Evolutionary conservation across 1,140 invertebrate genomes (phyloP), one percentile per base, ranked within the genome.

Genomic region (Forficula auricularia): DNA sequence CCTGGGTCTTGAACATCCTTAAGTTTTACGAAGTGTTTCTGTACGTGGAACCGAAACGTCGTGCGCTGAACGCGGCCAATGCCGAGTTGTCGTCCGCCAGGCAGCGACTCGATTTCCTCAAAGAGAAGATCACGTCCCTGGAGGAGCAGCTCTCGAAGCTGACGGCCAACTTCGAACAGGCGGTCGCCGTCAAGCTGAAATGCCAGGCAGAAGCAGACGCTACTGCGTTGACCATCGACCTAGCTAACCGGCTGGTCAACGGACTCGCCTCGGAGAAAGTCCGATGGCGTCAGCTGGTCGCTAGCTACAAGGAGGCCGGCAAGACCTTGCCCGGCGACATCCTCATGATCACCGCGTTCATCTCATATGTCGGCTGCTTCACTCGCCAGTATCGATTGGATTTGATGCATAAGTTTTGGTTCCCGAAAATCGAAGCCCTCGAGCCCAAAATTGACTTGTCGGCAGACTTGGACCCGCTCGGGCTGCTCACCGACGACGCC

Each of bases 351-450:
- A 82, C 88, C 3, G 86, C 89, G n/a, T 96, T 95, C 61, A 81
- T 95, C 36, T 95, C 90, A 0, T 97, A 96, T 56, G 79, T 92
- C 6, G 91, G 91, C 2, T 90, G 85, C 49, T 97, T 97, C 57
- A 88, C 82, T 4, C 80, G 82, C 51, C 69, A 70, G 34, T 96
- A 94, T 57, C 64, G 91, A 42, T 53, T 68, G 7, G 79, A 90
- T 50, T 66, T 97, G 8, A 65, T 90, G 51, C 69, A 88, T 19
- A 75, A 79, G 16, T 68, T 78, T 52, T 91, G 86, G 85, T 53
- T 81, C 35, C 86, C 86, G 1, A 75, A 65, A 48, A 58, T 82
- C 3, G 62, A 64, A 41, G 71, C 67, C 43, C 58, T 75, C 20
- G 60, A 73, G 70, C 70, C 70, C 0, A 72, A 74, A 45, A 89